A percentile compares a stretch with the other conserved stretches of the same genome.
Evolutionary conservation across 2,888 invertebrate genomes (phyloP).

Genomic region (Masnerella sp.): DNA sequence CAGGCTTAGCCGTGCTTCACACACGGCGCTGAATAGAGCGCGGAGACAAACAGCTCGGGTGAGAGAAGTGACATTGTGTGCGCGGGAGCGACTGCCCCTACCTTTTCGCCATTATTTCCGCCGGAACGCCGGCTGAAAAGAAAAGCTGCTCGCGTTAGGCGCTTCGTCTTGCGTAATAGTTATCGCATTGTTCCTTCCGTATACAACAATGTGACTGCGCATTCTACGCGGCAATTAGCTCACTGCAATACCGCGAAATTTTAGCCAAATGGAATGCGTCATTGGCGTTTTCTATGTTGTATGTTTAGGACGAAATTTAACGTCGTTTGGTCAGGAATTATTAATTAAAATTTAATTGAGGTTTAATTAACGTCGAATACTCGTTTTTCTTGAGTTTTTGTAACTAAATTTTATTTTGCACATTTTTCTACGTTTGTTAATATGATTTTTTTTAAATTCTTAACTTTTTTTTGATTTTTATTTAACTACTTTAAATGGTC

Average conservation of each 20-base stretch:
- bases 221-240: conserved; percentile 45
- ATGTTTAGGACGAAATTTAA: not conserved
- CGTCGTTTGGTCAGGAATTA: no score
- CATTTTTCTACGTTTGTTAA: no score
- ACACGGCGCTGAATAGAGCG: conserved; percentile 52
- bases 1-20: conserved; percentile 47
- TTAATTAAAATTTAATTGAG: no score
- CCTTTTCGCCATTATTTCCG: conserved; percentile 50
- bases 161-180: conserved; percentile 57
- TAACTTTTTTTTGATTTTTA: no score
- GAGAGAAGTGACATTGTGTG: conserved; percentile 61
- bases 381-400: no score
- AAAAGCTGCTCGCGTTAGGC: conserved; percentile 55
- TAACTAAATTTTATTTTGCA: no score
- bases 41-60: conserved; percentile 58
- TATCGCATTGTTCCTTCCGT: conserved; percentile 58
- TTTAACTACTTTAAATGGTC: no score
- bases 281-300: not conserved
- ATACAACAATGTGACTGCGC: conserved; percentile 45
- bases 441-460: no score
- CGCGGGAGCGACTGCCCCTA: conserved; percentile 44
- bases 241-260: conserved; percentile 26
- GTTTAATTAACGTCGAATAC: no score
- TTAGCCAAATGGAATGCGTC: conserved; percentile 8
- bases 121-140: conserved; percentile 37